Base-by-base conservation (phyloP, 2,113 vertebrate species). In the Bufo bufo region DNA sequence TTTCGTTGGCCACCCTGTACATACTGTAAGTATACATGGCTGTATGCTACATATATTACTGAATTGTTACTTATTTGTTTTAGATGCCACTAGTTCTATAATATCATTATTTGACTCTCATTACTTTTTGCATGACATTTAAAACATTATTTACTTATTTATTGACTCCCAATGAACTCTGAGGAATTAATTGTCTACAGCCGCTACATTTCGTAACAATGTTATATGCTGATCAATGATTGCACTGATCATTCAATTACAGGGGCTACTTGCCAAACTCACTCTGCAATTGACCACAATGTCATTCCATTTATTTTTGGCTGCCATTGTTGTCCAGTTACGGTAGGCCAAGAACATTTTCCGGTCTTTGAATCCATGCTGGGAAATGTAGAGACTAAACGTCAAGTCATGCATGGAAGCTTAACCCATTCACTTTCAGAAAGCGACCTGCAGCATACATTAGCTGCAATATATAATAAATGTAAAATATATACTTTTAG, bases 291-390 rank as follows among this genome's bases (percentile, higher is more conserved):
- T 89, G 87, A 89, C 87, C 87, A 89, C 87, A 89, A 84, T 89
- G 87, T 89, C 82, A 89, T 89, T 89, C 87, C 87, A 89, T 89
- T 89, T 89, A 89, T 89, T 89, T 89, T 89, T 84, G 87, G 87
- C 87, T 89, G 87, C 87, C 87, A 89, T 84, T 84, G 87, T 84
- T 74, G 59, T 83, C 59, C 87, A 89, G 82, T 89, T 89, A 89
- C 87, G 87, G 87, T 84, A 89, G 82, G 81, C 81, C 87, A 89
- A 65, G 52, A 84, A 77, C 69, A 84, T 89, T 84, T 84, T 89
- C 87, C 87, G 50, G 87, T 84, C 81, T 89, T 49, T 33, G 49
- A 84, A 56, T 77, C 87, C 82, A 83, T 89, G 87, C 87, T 84
- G 72, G 87, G 87, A 89, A 89, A 89, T 89, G 59, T 52, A 10